These are phyloP conservation scores for Hedya salicella DNA, from an alignment of 2,888 invertebrate genomes.

Conservation along the genomic window DNA sequence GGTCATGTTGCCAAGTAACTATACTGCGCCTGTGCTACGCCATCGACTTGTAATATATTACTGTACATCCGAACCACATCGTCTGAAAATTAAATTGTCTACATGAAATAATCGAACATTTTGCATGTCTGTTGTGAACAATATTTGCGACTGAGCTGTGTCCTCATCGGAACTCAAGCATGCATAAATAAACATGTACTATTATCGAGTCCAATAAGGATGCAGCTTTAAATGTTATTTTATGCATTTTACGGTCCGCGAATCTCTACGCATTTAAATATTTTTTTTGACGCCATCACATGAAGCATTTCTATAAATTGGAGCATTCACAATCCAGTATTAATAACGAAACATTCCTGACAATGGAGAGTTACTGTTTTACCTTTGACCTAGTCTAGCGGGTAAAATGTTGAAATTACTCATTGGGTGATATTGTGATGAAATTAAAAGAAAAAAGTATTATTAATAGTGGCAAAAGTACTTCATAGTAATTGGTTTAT, in stretches of 20 bases:
- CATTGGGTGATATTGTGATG: constrained; percentile 80
- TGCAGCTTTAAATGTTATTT: constrained; percentile 47
- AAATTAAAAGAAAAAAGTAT: constrained; percentile 69
- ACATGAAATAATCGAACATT: constrained; percentile 30
- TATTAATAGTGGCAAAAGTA: constrained; percentile 75
- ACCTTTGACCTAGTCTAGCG: constrained; percentile 63
- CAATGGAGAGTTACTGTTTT: constrained; percentile 72
- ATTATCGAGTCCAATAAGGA: not conserved
- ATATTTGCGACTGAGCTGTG: constrained; percentile 27
- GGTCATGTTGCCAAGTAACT: constrained; percentile 32
- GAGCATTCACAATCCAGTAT: constrained; percentile 67
- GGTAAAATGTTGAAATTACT: constrained; percentile 65
- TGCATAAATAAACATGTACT: too few relatives aligned
- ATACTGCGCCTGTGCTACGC: constrained; percentile 2
- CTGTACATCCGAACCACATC: constrained; percentile 31
- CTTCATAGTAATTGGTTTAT: constrained; percentile 57
- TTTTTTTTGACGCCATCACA: constrained; percentile 31
- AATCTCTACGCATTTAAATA: constrained; percentile 51
- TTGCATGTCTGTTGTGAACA: constrained; percentile 34
- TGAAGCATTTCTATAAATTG: constrained; percentile 46
- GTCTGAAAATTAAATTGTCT: constrained; percentile 29
- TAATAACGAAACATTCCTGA: constrained; percentile 80
- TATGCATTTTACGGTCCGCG: constrained; percentile 61
- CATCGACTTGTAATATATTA: constrained; percentile 29
- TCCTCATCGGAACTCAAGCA: not conserved